phyloP scores from a whole-genome alignment of 2,797 vertebrate genomes.

The Chaetophractus vellerosus region DNA sequence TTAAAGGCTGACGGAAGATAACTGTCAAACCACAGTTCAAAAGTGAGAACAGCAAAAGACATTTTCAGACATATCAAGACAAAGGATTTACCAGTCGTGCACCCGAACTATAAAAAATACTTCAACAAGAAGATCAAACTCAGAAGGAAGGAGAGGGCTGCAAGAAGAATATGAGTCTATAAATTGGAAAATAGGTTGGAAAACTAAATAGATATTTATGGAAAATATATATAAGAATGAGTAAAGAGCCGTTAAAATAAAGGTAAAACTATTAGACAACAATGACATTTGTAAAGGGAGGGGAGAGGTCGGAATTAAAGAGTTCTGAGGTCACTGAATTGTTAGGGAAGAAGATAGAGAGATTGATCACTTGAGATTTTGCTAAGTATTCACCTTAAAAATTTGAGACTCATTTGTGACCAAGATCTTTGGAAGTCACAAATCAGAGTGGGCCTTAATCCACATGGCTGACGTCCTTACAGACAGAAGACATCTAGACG shows the following conservation, averaged over 20 bases:
- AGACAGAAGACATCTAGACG: too few species aligned
- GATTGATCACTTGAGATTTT: background rate
- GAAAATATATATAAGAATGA: background rate
- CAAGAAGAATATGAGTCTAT: background rate
- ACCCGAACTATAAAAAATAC: background rate
- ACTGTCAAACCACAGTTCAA: background rate
- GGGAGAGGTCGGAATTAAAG: background rate
- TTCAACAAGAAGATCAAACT: background rate
- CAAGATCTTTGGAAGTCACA: too few species aligned
- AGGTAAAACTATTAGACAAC: background rate
- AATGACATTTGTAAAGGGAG: background rate
- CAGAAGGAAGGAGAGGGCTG: background rate
- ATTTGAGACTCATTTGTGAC: background rate
- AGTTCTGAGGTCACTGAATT: background rate
- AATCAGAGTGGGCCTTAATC: too few species aligned
- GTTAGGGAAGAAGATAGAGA: background rate
- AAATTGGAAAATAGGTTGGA: background rate
- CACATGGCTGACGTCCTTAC: too few species aligned
- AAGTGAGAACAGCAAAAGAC: background rate
- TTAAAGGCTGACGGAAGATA: background rate
- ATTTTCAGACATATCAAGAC: background rate
- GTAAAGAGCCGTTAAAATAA: background rate
- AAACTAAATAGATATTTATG: background rate
- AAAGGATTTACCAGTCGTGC: background rate
- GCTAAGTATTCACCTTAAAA: background rate